These are phyloP conservation scores for Silurus aristotelis DNA, from an alignment of 2,797 vertebrate genomes.

Conservation along the genomic window DNA sequence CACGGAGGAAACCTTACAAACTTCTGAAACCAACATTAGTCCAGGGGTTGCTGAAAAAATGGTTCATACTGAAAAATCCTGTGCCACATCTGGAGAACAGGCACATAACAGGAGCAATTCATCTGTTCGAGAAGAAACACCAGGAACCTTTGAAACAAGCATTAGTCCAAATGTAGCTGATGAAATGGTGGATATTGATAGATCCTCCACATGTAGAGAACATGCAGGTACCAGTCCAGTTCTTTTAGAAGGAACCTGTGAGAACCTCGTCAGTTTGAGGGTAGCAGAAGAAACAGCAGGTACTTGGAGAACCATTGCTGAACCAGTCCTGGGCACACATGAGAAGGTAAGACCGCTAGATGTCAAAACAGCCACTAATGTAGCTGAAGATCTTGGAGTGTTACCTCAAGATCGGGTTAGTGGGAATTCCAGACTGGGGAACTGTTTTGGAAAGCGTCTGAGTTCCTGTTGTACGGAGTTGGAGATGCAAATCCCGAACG, in stretches of 20 bases:
- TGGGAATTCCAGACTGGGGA: not conserved
- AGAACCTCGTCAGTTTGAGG: not conserved
- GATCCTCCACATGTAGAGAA: too few relatives aligned
- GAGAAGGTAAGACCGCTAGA: not conserved
- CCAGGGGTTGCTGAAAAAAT: not conserved
- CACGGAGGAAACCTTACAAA: not conserved
- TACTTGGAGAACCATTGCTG: not conserved
- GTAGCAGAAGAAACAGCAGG: not conserved
- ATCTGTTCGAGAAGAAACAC: not conserved
- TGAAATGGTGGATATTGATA: not conserved
- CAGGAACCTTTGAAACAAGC: not conserved
- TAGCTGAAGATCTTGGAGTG: too few relatives aligned
- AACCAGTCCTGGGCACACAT: not conserved
- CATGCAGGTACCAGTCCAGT: not conserved
- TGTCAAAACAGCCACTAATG: not conserved
- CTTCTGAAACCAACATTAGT: not conserved
- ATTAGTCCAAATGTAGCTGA: not conserved
- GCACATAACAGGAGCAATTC: too few relatives aligned
- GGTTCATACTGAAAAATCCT: not conserved
- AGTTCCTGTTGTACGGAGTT: constrained; percentile 32
- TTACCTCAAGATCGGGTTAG: not conserved
- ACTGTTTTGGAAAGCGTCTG: constrained; percentile 47
- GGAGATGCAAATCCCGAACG: constrained; percentile 61
- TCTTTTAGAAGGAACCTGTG: not conserved
- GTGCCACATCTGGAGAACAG: not conserved